These are phyloP conservation scores for Cyclophora albipunctata DNA, from an alignment of 2,888 invertebrate species.

Conservation along the genomic window DNA sequence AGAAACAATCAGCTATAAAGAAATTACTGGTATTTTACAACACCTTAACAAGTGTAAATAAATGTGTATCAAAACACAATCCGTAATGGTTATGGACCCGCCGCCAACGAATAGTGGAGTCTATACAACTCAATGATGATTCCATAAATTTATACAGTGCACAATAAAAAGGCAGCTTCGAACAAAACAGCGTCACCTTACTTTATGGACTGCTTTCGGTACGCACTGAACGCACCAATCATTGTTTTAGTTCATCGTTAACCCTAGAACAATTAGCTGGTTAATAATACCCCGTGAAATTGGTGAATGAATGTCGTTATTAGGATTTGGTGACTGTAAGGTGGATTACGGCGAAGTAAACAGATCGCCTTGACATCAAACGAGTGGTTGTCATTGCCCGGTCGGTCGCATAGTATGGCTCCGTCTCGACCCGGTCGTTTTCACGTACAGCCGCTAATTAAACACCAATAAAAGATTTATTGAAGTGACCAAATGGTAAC, in stretches of 20 bases:
- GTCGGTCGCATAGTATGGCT: slow-evolving; percentile 2
- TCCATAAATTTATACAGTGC: slow-evolving; percentile 74
- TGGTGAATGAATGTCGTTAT: slow-evolving; percentile 37
- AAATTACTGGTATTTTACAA: slow-evolving; percentile 15
- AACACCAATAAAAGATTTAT: slow-evolving; percentile 50
- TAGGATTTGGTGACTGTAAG: slow-evolving; percentile 38
- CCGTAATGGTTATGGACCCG: slow-evolving; percentile 67
- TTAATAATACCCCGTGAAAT: slow-evolving; percentile 48
- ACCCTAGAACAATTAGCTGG: slow-evolving; percentile 36
- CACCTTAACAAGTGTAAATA: slow-evolving; percentile 55
- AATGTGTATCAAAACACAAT: slow-evolving; percentile 65
- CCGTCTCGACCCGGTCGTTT: slow-evolving; percentile 24
- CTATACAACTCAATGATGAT: slow-evolving; percentile 72
- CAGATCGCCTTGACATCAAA: slow-evolving; percentile 50
- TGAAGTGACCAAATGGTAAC: slow-evolving; percentile 34
- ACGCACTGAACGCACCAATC: slow-evolving; percentile 41
- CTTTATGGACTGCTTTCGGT: slow-evolving; percentile 52
- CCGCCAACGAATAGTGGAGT: slow-evolving; percentile 60
- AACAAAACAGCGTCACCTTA: slow-evolving; percentile 67
- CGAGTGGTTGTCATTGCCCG: slow-evolving; percentile 18
- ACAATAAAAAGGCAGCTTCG: slow-evolving; percentile 64
- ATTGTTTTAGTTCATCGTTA: slow-evolving; percentile 38
- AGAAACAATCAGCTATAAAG: no score
- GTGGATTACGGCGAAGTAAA: slow-evolving; percentile 21
- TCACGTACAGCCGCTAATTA: slow-evolving; percentile 52